These are phyloP conservation scores for Oncopeltus fasciatus DNA, from an alignment of 1,140 invertebrate species.

Conservation along the genomic window DNA sequence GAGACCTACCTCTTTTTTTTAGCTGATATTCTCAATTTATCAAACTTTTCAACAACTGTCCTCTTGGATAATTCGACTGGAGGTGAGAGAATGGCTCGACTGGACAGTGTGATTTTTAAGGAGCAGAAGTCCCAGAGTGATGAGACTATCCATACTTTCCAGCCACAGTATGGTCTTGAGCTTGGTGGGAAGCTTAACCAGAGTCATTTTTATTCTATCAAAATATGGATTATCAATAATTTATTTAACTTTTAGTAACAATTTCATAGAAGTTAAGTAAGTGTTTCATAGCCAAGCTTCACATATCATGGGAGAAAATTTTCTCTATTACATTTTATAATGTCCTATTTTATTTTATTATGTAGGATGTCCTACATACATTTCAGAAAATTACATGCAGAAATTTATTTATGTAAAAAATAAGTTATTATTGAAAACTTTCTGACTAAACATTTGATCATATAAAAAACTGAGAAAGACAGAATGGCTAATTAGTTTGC, in stretches of 20 bases:
- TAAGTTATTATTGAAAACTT: no score
- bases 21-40: neutral
- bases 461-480: no score
- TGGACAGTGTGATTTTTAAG: neutral
- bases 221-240: slow-evolving; percentile 7
- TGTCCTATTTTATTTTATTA: no score
- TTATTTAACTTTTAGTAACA: slow-evolving; percentile 1
- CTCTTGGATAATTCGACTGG: neutral
- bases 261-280: no score
- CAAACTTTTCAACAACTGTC: neutral
- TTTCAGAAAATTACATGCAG: no score
- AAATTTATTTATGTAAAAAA: no score
- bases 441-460: no score
- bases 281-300: no score
- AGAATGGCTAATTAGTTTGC: no score
- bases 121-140: neutral
- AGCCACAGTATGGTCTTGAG: neutral
- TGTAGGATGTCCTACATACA: no score
- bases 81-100: neutral
- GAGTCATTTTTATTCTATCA: neutral
- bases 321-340: no score
- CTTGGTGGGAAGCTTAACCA: neutral
- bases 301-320: no score
- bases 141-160: neutral
- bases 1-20: neutral